Evolutionary conservation across 2,113 vertebrate species (phyloP).

Genomic region (Brevimyrus niger): DNA sequence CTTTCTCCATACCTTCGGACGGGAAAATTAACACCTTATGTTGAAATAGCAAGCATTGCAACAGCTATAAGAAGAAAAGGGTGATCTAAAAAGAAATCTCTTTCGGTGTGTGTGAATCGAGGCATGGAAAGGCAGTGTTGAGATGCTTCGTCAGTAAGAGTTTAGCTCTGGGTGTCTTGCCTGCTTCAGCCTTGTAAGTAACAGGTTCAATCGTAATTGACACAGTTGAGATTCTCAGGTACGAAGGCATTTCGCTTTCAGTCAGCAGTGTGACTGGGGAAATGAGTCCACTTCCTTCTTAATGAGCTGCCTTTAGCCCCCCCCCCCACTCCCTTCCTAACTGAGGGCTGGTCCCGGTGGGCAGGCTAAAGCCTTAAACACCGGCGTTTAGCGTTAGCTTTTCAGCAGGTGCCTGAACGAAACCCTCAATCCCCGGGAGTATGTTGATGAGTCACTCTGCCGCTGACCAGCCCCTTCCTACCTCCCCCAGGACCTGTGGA

Average conservation of each 20-base stretch:
- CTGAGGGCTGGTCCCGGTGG: neutral
- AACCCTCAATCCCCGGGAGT: neutral
- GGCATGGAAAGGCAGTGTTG: neutral
- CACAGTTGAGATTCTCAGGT: neutral
- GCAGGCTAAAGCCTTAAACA: neutral
- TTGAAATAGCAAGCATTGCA: neutral
- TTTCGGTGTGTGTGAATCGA: neutral
- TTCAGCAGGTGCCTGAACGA: neutral
- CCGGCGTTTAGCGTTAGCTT: neutral
- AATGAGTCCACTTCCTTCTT: neutral
- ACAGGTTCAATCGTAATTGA: neutral
- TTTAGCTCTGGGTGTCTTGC: neutral
- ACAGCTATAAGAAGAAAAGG: neutral
- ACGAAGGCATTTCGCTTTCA: neutral
- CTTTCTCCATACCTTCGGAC: neutral
- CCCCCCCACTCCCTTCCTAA: neutral
- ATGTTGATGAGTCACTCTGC: neutral
- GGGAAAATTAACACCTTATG: neutral
- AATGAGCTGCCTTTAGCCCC: neutral
- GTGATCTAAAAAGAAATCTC: neutral
- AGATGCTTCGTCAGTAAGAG: neutral
- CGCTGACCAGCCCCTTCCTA: neutral
- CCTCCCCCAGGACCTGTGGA: slow-evolving; percentile 76
- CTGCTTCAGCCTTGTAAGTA: neutral
- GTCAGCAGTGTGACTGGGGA: neutral